These are phyloP conservation scores for Spinibarbus caldwelli DNA, from an alignment of 2,797 vertebrate genomes.

Conservation along the genomic window DNA sequence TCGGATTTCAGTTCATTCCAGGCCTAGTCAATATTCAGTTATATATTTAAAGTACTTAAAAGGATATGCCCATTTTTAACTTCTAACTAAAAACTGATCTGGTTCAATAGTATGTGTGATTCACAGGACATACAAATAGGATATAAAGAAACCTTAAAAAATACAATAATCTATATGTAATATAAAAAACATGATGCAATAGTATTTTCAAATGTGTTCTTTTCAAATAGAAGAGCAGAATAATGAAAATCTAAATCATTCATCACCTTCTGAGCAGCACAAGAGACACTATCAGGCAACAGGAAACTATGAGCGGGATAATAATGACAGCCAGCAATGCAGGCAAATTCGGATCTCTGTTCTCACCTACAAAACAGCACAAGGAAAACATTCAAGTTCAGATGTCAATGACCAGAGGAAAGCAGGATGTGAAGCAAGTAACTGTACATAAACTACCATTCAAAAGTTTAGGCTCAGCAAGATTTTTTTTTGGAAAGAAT, in stretches of 20 bases:
- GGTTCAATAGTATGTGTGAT: not conserved
- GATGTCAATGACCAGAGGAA: not conserved
- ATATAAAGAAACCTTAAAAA: not conserved
- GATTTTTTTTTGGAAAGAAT: not conserved
- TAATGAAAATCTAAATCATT: not conserved
- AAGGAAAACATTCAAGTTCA: slow-evolving; percentile 2
- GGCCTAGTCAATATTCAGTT: not conserved
- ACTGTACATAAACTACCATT: not conserved
- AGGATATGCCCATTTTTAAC: not conserved
- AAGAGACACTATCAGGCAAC: slow-evolving; percentile 15
- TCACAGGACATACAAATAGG: not conserved
- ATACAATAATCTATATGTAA: not conserved
- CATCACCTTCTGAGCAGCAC: slow-evolving; percentile 31
- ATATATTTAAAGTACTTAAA: not conserved
- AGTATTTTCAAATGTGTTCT: not conserved
- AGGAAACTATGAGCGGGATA: slow-evolving; percentile 21
- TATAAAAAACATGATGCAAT: not conserved
- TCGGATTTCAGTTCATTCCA: not conserved
- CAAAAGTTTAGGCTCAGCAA: not conserved
- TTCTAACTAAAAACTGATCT: not conserved
- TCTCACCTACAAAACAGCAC: not conserved
- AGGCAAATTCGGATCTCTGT: not conserved
- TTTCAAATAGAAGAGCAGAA: not conserved
- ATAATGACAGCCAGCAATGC: slow-evolving; percentile 16
- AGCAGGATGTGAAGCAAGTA: not conserved